These are phyloP conservation scores for Bubo bubo DNA, from an alignment of 2,113 vertebrate genomes.

Conservation along the genomic window DNA sequence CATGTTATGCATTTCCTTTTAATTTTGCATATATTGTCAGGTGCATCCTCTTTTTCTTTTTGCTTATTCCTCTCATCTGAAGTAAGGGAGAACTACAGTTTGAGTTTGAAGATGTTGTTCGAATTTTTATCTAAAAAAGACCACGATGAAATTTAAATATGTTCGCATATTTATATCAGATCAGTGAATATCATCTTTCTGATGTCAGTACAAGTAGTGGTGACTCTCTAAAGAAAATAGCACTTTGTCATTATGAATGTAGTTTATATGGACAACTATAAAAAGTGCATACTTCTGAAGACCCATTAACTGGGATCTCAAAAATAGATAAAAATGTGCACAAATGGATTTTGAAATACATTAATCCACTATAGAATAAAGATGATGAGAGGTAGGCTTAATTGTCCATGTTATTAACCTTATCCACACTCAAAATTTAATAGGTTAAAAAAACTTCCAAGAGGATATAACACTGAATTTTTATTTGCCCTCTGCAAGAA, in stretches of 20 bases:
- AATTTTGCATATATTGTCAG: neutral
- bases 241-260: neutral
- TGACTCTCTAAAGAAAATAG: slow-evolving; percentile 24
- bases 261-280: neutral
- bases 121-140: slow-evolving; percentile 48
- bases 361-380: neutral
- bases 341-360: slow-evolving; percentile 9
- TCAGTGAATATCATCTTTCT: neutral
- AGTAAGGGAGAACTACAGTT: neutral
- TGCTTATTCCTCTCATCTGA: neutral
- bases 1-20: neutral
- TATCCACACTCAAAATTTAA: neutral
- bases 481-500: neutral
- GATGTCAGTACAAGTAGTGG: neutral
- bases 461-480: neutral
- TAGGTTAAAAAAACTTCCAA: neutral
- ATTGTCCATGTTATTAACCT: neutral
- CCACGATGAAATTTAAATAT: slow-evolving; percentile 18
- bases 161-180: neutral
- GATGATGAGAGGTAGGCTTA: neutral
- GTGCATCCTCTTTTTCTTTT: neutral
- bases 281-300: slow-evolving; percentile 24
- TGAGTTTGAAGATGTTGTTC: slow-evolving; percentile 9
- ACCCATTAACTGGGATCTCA: slow-evolving; percentile 4
- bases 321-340: slow-evolving; percentile 23